Evolutionary conservation across 35 echinoderm and acorn worm species (phyloP).

Genomic region (Holothuria glaberrima): DNA sequence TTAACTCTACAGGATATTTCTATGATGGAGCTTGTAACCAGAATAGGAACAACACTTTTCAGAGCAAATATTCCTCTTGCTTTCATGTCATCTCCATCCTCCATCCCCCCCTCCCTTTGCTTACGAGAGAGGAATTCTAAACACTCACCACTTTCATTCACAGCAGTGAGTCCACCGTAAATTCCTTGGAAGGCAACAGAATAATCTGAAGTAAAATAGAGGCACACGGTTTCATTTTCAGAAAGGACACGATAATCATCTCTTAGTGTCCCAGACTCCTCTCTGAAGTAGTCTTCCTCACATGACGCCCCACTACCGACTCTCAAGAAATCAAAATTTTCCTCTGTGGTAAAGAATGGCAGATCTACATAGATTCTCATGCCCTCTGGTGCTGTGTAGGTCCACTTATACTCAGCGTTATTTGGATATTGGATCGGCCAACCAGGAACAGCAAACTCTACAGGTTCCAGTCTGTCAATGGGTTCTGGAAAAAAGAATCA

Average conservation of each 20-base stretch:
- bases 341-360: conserved; percentile 6
- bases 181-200: background rate
- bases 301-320: conserved; percentile 1
- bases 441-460: background rate
- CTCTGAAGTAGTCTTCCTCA: background rate
- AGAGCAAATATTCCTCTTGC: too few species aligned
- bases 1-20: too few species aligned
- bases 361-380: background rate
- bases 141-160: background rate
- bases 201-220: conserved; percentile 20
- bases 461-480: background rate
- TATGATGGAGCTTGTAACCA: too few species aligned
- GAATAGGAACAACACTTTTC: too few species aligned
- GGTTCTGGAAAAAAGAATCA: background rate
- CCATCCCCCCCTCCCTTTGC: too few species aligned
- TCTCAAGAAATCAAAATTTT: conserved; percentile 2
- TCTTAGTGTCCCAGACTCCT: background rate
- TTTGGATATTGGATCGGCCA: background rate
- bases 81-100: too few species aligned
- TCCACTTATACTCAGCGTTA: conserved; percentile 22
- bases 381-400: background rate
- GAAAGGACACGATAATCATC: background rate
- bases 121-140: background rate
- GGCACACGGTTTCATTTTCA: conserved; percentile 6
- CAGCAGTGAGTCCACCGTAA: background rate